phyloP scores from a whole-genome alignment of 2,113 vertebrate species.

The Bungarus multicinctus region DNA sequence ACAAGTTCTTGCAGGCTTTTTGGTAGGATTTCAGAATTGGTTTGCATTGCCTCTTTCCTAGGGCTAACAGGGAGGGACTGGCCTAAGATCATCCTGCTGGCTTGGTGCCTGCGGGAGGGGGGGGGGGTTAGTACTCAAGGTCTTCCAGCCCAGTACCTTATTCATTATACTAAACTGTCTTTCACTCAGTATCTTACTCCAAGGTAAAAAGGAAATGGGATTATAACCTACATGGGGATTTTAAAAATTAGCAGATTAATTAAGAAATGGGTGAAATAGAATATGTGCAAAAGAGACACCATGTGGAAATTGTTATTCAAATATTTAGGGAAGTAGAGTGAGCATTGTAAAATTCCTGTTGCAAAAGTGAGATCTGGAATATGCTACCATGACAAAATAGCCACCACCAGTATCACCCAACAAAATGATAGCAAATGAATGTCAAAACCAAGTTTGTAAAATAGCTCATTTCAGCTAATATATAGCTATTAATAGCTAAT shows the following conservation, averaged over 20 bases:
- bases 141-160: too few relatives aligned
- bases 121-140: too few relatives aligned
- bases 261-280: neutral
- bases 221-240: neutral
- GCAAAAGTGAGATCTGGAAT: neutral
- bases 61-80: too few relatives aligned
- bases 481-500: neutral
- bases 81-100: too few relatives aligned
- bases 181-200: too few relatives aligned
- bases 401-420: neutral
- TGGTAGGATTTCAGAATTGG: too few relatives aligned
- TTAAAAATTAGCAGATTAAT: neutral
- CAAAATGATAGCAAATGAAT: neutral
- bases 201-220: neutral
- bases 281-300: neutral
- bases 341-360: neutral
- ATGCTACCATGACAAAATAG: neutral
- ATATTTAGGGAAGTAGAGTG: neutral
- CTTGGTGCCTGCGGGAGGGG: too few relatives aligned
- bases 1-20: too few relatives aligned
- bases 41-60: too few relatives aligned
- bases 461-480: neutral
- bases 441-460: neutral
- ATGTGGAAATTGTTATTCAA: neutral
- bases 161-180: too few relatives aligned